Evolutionary conservation across 2,113 vertebrate species (phyloP), one percentile per base, ranked within the genome.

Genomic region (Chelonoidis abingdonii): DNA sequence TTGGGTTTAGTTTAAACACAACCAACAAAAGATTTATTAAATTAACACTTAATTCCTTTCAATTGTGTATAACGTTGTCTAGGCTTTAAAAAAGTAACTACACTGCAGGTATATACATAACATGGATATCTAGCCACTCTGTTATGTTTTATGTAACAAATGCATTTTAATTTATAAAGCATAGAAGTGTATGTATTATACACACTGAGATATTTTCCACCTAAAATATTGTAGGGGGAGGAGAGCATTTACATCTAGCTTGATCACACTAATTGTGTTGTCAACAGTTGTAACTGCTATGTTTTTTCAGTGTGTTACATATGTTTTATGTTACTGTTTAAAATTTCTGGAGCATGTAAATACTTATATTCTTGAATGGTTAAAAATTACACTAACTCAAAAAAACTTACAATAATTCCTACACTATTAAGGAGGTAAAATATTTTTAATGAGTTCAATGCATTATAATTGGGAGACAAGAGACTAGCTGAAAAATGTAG

Each of bases 41-140:
- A 98, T 98, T 97, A 98, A 95, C 93, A 97, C 92, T 97, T 98
- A 86, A 97, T 97, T 98, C 96, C 89, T 98, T 97, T 96, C 76
- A 53, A 25, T 96, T 90, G 92, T 9, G 69, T 89, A 82, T 95
- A 93, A 95, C 76, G 94, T 95, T 86, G 85, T 84, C 90, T 96
- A 89, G 94, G 38, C 29, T 95, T 75, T 91, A 24, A 24, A 47
- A 86, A 93, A 76, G 82, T 93, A 90, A 87, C 53, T 94, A 89
- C 80, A 90, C 31, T 59, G 76, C 65, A 83, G 90, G 89, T 24
- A 80, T 84, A 59, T 84, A 92, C 87, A 94, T 83, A 79, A 94
- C 95, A 78, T 86, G 97, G 41, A 91, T 86, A 87, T 80, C 59
- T 14, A 3, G 22, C 52, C 38, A 89, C 52, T 92, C 83, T 41